Conservation (phyloP, 2,888 invertebrate species). For the Dicyrtoma fusca region DNA sequence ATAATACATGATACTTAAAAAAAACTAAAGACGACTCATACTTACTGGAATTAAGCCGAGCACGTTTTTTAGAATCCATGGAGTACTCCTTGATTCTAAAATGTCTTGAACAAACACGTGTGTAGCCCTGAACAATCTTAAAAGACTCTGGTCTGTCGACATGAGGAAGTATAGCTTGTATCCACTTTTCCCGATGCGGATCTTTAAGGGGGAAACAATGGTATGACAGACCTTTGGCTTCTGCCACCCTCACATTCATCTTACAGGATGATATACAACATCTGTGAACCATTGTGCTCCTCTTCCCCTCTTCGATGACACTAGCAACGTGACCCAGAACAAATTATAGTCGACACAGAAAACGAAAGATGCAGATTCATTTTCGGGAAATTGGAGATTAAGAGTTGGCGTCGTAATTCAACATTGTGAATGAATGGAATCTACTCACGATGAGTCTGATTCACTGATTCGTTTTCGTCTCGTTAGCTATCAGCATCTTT, state of each 20-base stretch:
- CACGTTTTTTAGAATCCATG: slow-evolving; percentile 54
- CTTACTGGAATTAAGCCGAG: slow-evolving; percentile 55
- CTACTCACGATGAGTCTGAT: no score
- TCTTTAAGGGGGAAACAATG: slow-evolving; percentile 55
- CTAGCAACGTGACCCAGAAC: neutral
- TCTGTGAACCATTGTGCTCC: slow-evolving; percentile 50
- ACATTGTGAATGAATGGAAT: neutral
- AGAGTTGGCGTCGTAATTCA: neutral
- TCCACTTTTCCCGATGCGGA: slow-evolving; percentile 53
- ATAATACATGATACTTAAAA: no score
- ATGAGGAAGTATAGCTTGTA: slow-evolving; percentile 55
- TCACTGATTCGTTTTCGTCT: no score
- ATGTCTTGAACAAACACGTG: slow-evolving; percentile 55
- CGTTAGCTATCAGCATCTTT: no score
- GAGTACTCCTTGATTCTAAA: slow-evolving; percentile 55
- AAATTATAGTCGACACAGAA: neutral
- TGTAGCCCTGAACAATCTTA: slow-evolving; percentile 54
- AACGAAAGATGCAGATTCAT: neutral
- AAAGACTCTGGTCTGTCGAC: slow-evolving; percentile 55
- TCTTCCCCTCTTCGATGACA: neutral
- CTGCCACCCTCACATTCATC: slow-evolving; percentile 54
- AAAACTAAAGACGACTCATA: neutral
- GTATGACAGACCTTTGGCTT: slow-evolving; percentile 55
- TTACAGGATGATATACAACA: slow-evolving; percentile 56
- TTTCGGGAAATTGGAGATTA: neutral